A percentile compares a stretch with the other conserved stretches of the same genome.
These are phyloP conservation scores for Brachionichthys hirsutus DNA, from an alignment of 2,113 vertebrate genomes.

Conservation along the genomic window DNA sequence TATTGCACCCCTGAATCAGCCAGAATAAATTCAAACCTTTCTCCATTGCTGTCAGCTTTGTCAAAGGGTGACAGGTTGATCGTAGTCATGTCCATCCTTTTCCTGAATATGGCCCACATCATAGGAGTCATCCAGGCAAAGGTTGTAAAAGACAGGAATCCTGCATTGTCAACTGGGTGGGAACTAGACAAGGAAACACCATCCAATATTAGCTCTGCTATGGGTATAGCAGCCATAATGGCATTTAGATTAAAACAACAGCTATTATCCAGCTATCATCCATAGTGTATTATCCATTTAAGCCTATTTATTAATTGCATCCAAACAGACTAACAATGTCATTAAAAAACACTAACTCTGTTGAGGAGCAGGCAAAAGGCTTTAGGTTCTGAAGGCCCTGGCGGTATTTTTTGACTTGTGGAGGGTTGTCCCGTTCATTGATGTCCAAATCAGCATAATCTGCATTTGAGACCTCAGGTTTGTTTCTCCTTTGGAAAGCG, in stretches of 20 bases:
- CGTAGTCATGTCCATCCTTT: slow-evolving; percentile 60
- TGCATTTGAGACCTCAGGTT: slow-evolving; percentile 13
- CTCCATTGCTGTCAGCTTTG: slow-evolving; percentile 62
- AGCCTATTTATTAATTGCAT: background rate
- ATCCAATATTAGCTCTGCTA: background rate
- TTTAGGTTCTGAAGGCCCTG: slow-evolving; percentile 71
- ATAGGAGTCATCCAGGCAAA: slow-evolving; percentile 80
- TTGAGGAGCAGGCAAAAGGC: slow-evolving; percentile 54
- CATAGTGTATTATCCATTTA: too few species aligned
- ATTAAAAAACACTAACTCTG: slow-evolving; percentile 38
- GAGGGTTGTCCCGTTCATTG: slow-evolving; percentile 23
- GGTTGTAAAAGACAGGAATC: slow-evolving; percentile 76
- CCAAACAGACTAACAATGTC: background rate
- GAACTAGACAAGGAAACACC: slow-evolving; percentile 45
- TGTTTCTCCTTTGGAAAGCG: slow-evolving; percentile 18
- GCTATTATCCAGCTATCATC: too few species aligned
- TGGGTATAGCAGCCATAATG: too few species aligned
- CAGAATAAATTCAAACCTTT: slow-evolving; percentile 63
- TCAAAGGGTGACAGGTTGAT: slow-evolving; percentile 73
- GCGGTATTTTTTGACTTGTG: slow-evolving; percentile 70
- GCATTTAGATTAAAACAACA: too few species aligned
- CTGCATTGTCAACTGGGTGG: slow-evolving; percentile 77
- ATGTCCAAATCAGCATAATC: slow-evolving; percentile 38
- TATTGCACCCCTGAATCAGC: background rate
- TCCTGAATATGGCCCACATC: slow-evolving; percentile 74